phyloP scores from a whole-genome alignment of 2,113 vertebrate genomes.

The Pycnonotus jocosus region DNA sequence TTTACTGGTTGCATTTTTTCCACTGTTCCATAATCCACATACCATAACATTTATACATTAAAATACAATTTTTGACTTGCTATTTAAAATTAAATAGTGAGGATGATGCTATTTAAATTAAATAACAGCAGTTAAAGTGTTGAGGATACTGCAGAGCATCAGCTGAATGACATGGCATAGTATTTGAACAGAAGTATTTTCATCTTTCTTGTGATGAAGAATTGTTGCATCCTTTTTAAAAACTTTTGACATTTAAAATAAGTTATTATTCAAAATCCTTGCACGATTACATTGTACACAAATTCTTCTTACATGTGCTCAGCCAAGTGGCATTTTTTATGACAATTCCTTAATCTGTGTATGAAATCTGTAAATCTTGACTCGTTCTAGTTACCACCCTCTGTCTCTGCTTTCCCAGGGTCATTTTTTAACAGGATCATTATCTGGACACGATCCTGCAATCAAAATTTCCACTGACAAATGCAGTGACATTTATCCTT shows the following conservation, averaged over 20 bases:
- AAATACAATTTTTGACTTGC: neutral
- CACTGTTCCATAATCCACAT: neutral
- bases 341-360: neutral
- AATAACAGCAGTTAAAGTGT: neutral
- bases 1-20: neutral
- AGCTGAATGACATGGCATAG: rapidly evolving
- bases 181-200: neutral
- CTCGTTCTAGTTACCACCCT: neutral
- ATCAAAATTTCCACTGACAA: neutral
- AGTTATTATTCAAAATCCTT: neutral
- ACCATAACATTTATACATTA: neutral
- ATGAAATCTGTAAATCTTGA: neutral
- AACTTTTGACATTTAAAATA: neutral
- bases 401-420: neutral
- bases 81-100: neutral
- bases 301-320: neutral
- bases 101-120: neutral
- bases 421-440: neutral
- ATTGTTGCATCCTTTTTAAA: neutral
- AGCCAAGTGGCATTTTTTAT: neutral
- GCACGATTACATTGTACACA: neutral
- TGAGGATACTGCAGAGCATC: neutral
- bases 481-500: neutral
- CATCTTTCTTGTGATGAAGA: neutral
- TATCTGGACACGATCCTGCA: neutral